Evolutionary conservation across 2,888 invertebrate species (phyloP).

Genomic region (Ormyrus nitidulus): DNA sequence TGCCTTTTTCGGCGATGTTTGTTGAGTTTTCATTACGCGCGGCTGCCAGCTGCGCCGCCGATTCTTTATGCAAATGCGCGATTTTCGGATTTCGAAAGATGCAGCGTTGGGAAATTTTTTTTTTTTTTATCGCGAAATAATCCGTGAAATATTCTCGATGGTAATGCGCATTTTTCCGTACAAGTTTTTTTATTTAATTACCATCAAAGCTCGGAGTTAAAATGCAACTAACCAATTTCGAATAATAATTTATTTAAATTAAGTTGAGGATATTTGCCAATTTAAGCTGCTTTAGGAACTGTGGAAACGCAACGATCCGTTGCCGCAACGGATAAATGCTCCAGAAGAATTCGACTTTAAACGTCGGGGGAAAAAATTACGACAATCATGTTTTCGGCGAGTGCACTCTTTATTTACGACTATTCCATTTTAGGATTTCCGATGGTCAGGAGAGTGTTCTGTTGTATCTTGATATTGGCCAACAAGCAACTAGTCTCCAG

Average conservation of each 20-base stretch:
- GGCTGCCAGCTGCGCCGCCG: no score
- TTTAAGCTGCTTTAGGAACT: background rate
- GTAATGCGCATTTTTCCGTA: no score
- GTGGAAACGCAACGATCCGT: background rate
- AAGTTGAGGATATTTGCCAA: no score
- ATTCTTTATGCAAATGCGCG: no score
- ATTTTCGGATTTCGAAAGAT: no score
- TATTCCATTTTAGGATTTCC: slow-evolving; percentile 33
- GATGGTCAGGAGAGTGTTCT: background rate
- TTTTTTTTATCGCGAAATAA: no score
- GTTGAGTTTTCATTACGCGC: background rate
- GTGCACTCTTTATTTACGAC: slow-evolving; percentile 36
- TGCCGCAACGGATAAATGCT: slow-evolving; percentile 21
- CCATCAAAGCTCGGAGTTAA: no score
- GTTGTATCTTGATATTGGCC: slow-evolving; percentile 42
- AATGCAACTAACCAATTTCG: no score
- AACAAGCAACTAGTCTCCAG: slow-evolving; percentile 42
- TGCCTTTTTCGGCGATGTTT: slow-evolving; percentile 1
- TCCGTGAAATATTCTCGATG: no score
- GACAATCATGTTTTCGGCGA: slow-evolving; percentile 23
- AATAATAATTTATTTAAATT: no score
- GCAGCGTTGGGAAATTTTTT: no score
- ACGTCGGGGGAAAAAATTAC: slow-evolving; percentile 1
- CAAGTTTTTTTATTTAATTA: no score
- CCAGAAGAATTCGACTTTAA: background rate